These are phyloP conservation scores for Melipona quadrifasciata DNA, from an alignment of 1,140 invertebrate species.

Conservation along the genomic window DNA sequence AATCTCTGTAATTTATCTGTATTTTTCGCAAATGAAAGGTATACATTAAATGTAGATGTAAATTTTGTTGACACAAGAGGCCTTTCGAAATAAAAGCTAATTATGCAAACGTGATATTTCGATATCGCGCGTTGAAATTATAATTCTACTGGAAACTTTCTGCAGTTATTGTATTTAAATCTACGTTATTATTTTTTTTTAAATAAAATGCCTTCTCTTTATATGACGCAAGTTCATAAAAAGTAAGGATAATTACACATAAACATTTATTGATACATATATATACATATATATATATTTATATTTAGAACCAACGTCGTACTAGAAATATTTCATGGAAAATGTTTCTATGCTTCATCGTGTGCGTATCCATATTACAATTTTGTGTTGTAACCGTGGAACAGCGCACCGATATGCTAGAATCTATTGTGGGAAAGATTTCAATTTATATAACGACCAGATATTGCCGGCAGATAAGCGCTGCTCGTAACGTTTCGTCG, in stretches of 20 bases:
- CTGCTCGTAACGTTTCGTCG: slow-evolving; percentile 9
- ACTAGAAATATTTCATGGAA: not conserved
- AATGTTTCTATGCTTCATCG: not conserved
- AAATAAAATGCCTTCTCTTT: not conserved
- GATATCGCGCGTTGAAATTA: not conserved
- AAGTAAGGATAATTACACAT: no score
- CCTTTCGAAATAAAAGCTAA: not conserved
- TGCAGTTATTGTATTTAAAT: not conserved
- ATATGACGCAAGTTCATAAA: no score
- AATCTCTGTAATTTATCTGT: not conserved
- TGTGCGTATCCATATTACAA: not conserved
- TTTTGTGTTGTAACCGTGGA: slow-evolving; percentile 22
- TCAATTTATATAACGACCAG: slow-evolving; percentile 43
- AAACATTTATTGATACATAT: no score
- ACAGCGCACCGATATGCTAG: not conserved
- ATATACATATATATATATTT: no score
- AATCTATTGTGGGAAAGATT: slow-evolving; percentile 42
- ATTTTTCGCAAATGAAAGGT: not conserved
- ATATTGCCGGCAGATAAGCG: slow-evolving; percentile 42
- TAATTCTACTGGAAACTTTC: not conserved
- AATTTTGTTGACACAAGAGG: not conserved
- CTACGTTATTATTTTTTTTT: not conserved
- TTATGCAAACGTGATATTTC: not conserved
- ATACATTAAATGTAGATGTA: not conserved
- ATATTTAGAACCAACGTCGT: no score